Conservation (phyloP, 2,113 vertebrate species). For the Petaurus breviceps region DNA sequence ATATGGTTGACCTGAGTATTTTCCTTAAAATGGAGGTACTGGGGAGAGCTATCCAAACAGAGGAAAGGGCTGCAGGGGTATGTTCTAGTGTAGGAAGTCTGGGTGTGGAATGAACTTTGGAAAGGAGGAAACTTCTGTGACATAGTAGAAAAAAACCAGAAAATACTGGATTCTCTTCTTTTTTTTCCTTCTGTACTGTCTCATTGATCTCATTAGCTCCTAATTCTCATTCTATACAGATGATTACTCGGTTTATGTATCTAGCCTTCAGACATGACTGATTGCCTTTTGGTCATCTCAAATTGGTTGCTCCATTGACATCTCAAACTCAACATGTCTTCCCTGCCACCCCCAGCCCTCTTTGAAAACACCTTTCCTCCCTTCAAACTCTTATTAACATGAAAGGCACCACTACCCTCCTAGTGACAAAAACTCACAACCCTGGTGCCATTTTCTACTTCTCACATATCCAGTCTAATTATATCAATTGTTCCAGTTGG, state of each 20-base stretch:
- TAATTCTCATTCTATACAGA: background rate
- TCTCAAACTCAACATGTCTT: background rate
- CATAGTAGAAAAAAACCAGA: background rate
- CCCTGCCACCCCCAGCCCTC: background rate
- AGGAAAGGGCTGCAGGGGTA: too few relatives aligned
- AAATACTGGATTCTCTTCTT: background rate
- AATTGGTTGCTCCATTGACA: too few relatives aligned
- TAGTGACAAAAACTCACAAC: background rate
- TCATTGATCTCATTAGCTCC: background rate
- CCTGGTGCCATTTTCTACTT: background rate
- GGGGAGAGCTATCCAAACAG: background rate
- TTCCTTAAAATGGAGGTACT: background rate
- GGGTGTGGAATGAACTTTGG: background rate
- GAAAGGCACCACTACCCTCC: background rate
- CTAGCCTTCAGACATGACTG: background rate
- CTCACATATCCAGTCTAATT: background rate
- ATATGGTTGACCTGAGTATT: background rate
- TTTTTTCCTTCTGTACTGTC: background rate
- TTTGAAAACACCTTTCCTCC: background rate
- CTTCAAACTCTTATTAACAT: background rate
- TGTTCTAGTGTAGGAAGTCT: background rate
- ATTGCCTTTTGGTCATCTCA: background rate
- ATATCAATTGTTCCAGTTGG: conserved; percentile 26
- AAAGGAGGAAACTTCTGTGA: background rate
- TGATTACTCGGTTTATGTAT: background rate